Base-by-base conservation (phyloP, 2,888 invertebrate species). In the Pyrgus malvae region DNA sequence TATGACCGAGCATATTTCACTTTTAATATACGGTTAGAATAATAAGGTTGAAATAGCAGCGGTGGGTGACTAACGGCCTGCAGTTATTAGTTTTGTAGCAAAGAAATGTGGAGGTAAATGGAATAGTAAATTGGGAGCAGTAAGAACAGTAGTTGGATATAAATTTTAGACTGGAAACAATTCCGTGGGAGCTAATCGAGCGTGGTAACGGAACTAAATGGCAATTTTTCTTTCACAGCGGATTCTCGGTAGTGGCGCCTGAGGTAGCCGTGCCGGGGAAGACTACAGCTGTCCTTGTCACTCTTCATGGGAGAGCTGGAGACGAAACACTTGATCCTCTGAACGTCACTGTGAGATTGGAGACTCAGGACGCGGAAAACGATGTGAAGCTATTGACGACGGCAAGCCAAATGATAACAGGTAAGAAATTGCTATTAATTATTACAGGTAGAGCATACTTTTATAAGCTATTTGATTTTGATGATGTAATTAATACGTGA, bases 191-290 rank as follows among this genome's bases (percentile, higher is more conserved):
- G 29, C 23, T 45, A 53, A 53, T 53, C 45, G 45, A 53, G 31
- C 44, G 38, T 53, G 12, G 51, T 44, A 44, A 45, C 45, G 53
- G 44, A 53, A 53, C 53, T 53, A 53, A 53, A 45, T 45, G 45
- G 31, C 45, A 45, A 45, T 53, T 53, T 56, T 57, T 72, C 70
- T 56, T 70, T 67, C 82, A 9, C 91, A 93, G 93, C 51, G 93
- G 93, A 11, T 92, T 93, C 76, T 93, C 93, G 33, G 93, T 93
- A 42, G 93, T 93, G 50, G 92, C 93, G 1, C 93, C 93, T 4
- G 93, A 93, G 69, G 90, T 92, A 9, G 93, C 93, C 2, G 93
- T 93, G 0, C 93, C 93, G 0, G 93, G 93, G 25, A 92, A 92
- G 76, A 92, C 92, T 17, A 93, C 93, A 27, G 93, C 93, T 1